phyloP scores from a whole-genome alignment of 2,113 vertebrate genomes.

The Pluvialis apricaria region DNA sequence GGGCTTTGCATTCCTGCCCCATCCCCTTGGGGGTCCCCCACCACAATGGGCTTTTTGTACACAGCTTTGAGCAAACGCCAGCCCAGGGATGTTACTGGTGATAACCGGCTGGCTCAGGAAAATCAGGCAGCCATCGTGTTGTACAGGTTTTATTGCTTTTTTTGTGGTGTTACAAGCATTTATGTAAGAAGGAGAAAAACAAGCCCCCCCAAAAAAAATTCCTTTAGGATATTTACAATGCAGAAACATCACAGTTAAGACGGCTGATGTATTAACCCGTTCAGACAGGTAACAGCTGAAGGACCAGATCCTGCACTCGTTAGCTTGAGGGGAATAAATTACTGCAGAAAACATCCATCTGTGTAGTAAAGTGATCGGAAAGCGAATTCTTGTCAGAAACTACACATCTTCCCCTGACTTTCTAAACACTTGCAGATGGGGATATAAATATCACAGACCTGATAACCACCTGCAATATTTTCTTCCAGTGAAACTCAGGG shows the following conservation, averaged over 20 bases:
- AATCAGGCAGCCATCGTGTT: rapidly evolving
- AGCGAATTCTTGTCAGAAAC: neutral
- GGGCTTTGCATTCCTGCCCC: neutral
- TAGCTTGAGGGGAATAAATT: neutral
- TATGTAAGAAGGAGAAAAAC: neutral
- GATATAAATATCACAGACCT: neutral
- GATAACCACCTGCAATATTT: neutral
- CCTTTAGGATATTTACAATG: neutral
- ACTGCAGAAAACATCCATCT: neutral
- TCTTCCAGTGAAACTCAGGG: neutral
- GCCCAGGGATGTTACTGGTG: neutral
- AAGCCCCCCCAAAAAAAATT: neutral
- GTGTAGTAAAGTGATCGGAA: rapidly evolving
- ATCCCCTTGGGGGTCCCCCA: neutral
- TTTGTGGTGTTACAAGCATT: neutral
- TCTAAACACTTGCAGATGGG: too few species aligned
- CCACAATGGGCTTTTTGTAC: neutral
- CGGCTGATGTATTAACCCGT: neutral
- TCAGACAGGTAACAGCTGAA: neutral
- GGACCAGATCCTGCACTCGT: neutral
- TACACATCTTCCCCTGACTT: neutral
- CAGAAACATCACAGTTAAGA: neutral
- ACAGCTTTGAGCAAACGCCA: neutral
- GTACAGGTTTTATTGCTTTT: neutral
- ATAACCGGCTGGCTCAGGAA: rapidly evolving